phyloP scores from a whole-genome alignment of 2,797 vertebrate species.

The Anas acuta region DNA sequence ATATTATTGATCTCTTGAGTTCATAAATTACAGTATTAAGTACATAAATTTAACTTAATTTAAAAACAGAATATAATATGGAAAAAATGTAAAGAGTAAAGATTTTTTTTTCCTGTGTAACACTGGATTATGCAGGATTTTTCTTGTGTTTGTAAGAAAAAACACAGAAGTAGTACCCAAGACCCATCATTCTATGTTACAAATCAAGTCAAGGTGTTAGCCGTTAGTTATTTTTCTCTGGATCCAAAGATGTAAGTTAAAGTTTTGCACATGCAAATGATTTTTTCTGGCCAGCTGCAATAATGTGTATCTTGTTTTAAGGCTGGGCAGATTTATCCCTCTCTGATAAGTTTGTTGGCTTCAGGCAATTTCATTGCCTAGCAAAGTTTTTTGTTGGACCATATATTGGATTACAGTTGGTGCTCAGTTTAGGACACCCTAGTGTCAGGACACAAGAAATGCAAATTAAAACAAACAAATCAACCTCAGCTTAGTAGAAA shows the following conservation, averaged over 20 bases:
- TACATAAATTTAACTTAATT: not conserved
- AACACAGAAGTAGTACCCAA: not conserved
- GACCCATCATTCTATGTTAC: not conserved
- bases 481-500: not conserved
- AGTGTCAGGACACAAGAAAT: not conserved
- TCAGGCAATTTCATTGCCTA: accelerated
- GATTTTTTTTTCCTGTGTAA: not conserved
- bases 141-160: not conserved
- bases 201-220: not conserved
- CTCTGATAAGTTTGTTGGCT: not conserved
- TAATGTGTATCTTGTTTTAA: not conserved
- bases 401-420: not conserved
- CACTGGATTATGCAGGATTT: not conserved
- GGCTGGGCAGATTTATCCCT: not conserved
- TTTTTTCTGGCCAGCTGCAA: not conserved
- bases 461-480: not conserved
- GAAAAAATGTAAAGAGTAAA: not conserved
- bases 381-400: not conserved
- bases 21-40: not conserved
- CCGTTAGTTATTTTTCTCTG: not conserved
- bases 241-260: not conserved
- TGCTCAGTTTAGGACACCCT: not conserved
- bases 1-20: not conserved
- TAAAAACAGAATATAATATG: not conserved
- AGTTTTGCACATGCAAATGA: not conserved